Percentiles rank a stretch among this genome's conserved stretches.
Conservation (phyloP, 1,140 invertebrate species). For the Eulimnadia texana region DNA sequence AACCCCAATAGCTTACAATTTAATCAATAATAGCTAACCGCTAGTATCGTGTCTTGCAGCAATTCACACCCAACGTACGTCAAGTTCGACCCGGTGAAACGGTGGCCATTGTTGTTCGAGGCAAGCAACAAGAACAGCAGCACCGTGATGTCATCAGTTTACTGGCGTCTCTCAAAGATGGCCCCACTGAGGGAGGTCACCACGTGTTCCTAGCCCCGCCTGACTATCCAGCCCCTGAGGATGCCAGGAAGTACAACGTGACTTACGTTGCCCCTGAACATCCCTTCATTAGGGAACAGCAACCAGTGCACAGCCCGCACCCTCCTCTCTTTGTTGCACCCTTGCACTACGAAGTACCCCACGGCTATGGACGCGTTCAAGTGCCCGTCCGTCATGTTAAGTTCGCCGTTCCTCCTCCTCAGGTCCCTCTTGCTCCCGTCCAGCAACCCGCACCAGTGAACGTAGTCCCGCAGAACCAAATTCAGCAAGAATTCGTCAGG, state of each 20-base stretch:
- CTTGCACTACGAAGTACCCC: slow-evolving; percentile 8
- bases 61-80: neutral
- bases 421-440: neutral
- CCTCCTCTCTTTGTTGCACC: slow-evolving; percentile 12
- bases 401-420: neutral
- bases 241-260: slow-evolving; percentile 6
- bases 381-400: slow-evolving; percentile 6
- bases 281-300: neutral
- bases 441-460: neutral
- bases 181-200: slow-evolving; percentile 2
- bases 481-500: neutral
- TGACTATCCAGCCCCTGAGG: slow-evolving; percentile 4
- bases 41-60: neutral
- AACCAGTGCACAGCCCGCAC: slow-evolving; percentile 2
- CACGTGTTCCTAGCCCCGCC: slow-evolving; percentile 7
- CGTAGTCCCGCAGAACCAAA: neutral
- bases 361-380: slow-evolving; percentile 9
- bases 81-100: neutral
- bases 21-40: no score
- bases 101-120: neutral
- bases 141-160: neutral
- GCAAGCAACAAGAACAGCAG: neutral
- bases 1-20: no score
- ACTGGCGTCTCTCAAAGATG: no score
- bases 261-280: slow-evolving; percentile 8